These are phyloP conservation scores for Notamacropus eugenii DNA, from an alignment of 2,797 vertebrate genomes.

Conservation along the genomic window DNA sequence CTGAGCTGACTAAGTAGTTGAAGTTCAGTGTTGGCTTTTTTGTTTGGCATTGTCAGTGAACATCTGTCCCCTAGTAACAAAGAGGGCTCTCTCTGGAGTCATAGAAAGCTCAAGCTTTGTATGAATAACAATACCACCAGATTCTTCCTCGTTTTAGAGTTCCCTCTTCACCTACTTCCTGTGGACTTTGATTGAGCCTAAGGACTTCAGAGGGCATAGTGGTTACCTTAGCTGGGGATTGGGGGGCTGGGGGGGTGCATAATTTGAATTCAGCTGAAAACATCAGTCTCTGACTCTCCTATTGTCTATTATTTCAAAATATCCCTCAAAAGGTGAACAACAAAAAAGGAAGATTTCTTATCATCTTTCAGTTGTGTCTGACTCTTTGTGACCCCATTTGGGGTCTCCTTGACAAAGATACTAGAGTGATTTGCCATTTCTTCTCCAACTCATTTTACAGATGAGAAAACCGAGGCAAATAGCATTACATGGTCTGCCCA, in stretches of 20 bases:
- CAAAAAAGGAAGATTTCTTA: not conserved
- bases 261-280: not conserved
- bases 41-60: not conserved
- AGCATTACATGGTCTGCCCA: too few species aligned
- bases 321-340: not conserved
- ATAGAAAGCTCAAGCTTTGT: not conserved
- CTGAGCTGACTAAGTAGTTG: not conserved
- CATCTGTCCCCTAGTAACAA: not conserved
- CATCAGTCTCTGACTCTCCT: not conserved
- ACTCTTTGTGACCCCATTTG: too few species aligned
- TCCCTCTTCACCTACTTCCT: not conserved
- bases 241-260: accelerated
- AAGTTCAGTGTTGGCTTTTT: not conserved
- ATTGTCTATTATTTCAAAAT: not conserved
- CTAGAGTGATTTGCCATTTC: not conserved
- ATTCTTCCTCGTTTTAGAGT: not conserved
- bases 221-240: not conserved
- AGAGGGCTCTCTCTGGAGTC: not conserved
- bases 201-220: not conserved
- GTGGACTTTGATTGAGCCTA: not conserved
- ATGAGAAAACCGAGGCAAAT: not conserved
- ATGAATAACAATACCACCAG: not conserved
- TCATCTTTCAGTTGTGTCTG: not conserved
- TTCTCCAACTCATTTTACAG: not conserved
- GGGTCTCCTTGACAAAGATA: not conserved